These are phyloP conservation scores for Astropecten irregularis DNA, from an alignment of 53 echinoderm and acorn worm species.

Conservation along the genomic window DNA sequence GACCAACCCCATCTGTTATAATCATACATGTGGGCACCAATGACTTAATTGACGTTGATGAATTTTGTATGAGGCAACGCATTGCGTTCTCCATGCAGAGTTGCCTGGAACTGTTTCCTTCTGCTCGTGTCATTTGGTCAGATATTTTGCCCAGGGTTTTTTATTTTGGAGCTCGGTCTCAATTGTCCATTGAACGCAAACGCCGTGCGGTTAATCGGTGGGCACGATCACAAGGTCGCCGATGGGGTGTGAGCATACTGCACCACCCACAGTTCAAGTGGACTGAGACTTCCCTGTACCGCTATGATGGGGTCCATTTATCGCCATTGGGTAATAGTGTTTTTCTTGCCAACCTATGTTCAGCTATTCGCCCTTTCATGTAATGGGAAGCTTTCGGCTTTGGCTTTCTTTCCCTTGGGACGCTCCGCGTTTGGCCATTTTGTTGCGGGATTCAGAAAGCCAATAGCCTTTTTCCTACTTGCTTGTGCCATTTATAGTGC, in stretches of 20 bases:
- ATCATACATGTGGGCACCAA: slow-evolving; percentile 1
- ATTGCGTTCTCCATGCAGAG: background rate
- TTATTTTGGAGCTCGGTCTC: background rate
- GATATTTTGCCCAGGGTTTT: slow-evolving; percentile 10
- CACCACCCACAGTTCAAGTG: slow-evolving; percentile 19
- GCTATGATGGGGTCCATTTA: slow-evolving; percentile 21
- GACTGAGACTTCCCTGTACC: slow-evolving; percentile 15
- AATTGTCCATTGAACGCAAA: background rate
- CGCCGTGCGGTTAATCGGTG: slow-evolving; percentile 22
- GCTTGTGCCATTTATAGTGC: no score
- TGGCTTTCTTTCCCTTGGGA: no score
- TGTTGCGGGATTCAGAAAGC: background rate
- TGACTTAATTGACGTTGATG: background rate
- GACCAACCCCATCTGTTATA: background rate
- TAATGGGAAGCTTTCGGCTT: background rate
- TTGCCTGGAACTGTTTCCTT: background rate
- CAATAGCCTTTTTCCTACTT: background rate
- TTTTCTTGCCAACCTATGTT: background rate
- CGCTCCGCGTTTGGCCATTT: slow-evolving; percentile 9
- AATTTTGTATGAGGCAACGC: background rate
- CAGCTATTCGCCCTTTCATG: background rate
- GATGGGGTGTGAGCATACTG: background rate
- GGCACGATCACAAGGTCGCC: slow-evolving; percentile 12
- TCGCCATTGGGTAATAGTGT: background rate
- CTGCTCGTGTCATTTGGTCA: slow-evolving; percentile 9